Conservation (phyloP, 2,113 vertebrate genomes). For the Brachypodius melanocephalos region DNA sequence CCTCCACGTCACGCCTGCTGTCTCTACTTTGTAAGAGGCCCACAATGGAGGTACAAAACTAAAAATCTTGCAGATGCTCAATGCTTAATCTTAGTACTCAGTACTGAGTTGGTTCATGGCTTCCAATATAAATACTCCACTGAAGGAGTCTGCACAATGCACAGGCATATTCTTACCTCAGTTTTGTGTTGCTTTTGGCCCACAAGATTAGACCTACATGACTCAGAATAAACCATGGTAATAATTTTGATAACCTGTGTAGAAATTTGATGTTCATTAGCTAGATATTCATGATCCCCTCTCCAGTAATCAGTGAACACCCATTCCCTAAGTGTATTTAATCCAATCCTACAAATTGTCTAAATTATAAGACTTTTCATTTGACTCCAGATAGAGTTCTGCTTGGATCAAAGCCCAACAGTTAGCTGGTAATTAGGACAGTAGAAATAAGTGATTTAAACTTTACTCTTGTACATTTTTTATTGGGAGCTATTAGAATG, state of each 20-base stretch:
- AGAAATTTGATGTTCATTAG: not conserved
- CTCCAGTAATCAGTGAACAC: not conserved
- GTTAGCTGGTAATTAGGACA: not conserved
- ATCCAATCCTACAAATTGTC: not conserved
- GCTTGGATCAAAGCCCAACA: not conserved
- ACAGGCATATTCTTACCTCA: rapidly evolving
- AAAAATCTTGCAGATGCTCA: not conserved
- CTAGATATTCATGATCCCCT: not conserved
- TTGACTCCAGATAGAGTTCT: not conserved
- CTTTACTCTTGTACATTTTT: not conserved
- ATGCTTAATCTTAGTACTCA: not conserved
- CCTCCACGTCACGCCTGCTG: not conserved
- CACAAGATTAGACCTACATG: not conserved
- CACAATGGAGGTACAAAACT: not conserved
- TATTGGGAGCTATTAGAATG: not conserved
- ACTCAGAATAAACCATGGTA: not conserved
- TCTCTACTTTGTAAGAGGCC: rapidly evolving
- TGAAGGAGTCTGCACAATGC: not conserved
- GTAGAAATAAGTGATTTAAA: not conserved
- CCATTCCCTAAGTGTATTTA: not conserved
- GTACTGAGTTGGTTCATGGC: not conserved
- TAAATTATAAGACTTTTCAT: not conserved
- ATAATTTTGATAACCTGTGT: not conserved
- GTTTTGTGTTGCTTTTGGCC: not conserved
- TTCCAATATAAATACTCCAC: not conserved